A percentile compares a stretch with the other conserved stretches of the same genome.
Evolutionary conservation across 2,888 invertebrate genomes (phyloP).

Genomic region (Nasonia oneida): DNA sequence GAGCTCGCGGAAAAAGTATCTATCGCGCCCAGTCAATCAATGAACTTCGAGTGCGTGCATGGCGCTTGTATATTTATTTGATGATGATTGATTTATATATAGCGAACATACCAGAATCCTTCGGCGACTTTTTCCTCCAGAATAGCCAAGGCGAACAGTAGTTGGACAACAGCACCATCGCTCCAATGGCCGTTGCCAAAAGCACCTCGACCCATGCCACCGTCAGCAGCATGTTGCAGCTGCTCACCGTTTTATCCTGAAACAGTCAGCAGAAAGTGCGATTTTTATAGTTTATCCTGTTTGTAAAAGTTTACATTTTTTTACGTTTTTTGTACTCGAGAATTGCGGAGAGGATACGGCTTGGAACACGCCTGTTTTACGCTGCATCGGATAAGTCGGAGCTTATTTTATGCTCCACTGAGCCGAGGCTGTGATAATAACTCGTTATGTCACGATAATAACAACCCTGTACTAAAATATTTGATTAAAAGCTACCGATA

Average conservation of each 20-base stretch:
- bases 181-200: conserved; percentile 70
- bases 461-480: not conserved
- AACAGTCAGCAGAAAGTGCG: not conserved
- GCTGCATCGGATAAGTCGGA: not conserved
- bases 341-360: too few relatives aligned
- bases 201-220: conserved; percentile 74
- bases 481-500: not conserved
- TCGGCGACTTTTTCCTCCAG: conserved; percentile 68
- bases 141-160: conserved; percentile 75
- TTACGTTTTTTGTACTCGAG: too few relatives aligned
- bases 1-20: too few relatives aligned
- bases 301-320: too few relatives aligned
- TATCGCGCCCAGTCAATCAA: too few relatives aligned
- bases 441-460: too few relatives aligned
- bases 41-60: too few relatives aligned
- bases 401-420: not conserved
- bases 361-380: too few relatives aligned
- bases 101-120: conserved; percentile 69
- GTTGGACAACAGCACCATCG: conserved; percentile 72
- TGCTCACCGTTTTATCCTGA: conserved; percentile 12
- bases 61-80: too few relatives aligned
- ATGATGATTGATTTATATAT: too few relatives aligned
- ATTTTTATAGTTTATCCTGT: too few relatives aligned
- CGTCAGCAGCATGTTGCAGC: conserved; percentile 67
- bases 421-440: not conserved